Evolutionary conservation across 1,140 invertebrate species (phyloP), one percentile per base, ranked within the genome.

Genomic region (Hypothenemus hampei): DNA sequence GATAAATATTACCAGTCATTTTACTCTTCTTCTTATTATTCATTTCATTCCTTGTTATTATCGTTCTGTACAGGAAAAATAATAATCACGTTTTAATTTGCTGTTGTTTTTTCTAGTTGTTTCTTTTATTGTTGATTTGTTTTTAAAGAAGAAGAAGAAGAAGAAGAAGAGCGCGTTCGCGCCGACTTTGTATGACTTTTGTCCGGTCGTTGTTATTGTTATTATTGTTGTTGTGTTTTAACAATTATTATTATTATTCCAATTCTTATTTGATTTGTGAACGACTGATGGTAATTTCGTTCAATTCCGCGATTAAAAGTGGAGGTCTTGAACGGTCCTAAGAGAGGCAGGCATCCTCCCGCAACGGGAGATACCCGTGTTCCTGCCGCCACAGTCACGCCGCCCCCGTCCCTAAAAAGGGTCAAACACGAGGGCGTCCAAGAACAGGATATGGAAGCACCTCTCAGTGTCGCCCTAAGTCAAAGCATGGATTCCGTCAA

Each of bases 401-500:
- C 69, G 58, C 66, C 62, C 24, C 60, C 67, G 57, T 62, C 74
- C 66, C 73, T 78, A 65, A 79, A 78, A 72, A 75, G 77, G 65
- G 72, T 75, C 70, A 75, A 76, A 71, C 75, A 76, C 74, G 77
- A 78, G 62, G 59, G 57, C 43, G 57, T 50, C 35, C 46, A 29
- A 59, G 56, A 65, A 41, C 62, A 69, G 60, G 63, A 66, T 59
- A 72, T 72, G 70, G 70, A 72, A 68, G 75, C 75, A 71, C 77
- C 70, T 66, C 77, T 81, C 69, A 76, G 80, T 63, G 79, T 78
- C 60, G 79, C 81, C 63, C 75, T 84, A 56, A 84, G 81, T 59
- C 89, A 93, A 77, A 91, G 88, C 77, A 91, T 91, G 86, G 89
- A 93, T 79, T 91, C 89, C 65, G 89, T 93, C 72, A 91, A 91